A percentile compares a stretch with the other conserved stretches of the same genome.
Evolutionary conservation across 2,888 invertebrate species (phyloP).

Genomic region (Eledona agricola): DNA sequence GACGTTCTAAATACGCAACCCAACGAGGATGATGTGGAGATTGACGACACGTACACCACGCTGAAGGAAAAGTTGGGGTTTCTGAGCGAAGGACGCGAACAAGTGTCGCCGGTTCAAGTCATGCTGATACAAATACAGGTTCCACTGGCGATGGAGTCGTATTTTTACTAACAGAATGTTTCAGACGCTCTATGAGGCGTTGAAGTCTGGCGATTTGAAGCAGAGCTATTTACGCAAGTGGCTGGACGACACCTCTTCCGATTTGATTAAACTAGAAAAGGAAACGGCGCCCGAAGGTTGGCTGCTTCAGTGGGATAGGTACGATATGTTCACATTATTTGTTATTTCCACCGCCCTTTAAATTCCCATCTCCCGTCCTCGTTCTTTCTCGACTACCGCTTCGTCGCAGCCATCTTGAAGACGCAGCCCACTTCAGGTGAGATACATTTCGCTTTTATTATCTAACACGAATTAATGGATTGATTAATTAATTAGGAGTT

Average conservation of each 20-base stretch:
- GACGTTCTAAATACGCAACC: conserved; percentile 43
- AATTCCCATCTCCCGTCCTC: neutral
- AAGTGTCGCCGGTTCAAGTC: conserved; percentile 67
- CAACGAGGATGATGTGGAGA: conserved; percentile 32
- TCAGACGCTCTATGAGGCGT: conserved; percentile 72
- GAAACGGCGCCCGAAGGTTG: conserved; percentile 74
- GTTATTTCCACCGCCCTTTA: conserved; percentile 3
- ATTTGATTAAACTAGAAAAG: conserved; percentile 70
- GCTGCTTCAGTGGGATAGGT: conserved; percentile 80
- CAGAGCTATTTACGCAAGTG: conserved; percentile 69
- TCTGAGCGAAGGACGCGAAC: conserved; percentile 66
- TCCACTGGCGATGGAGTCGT: neutral
- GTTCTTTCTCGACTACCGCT: conserved; percentile 14
- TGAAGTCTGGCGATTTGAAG: conserved; percentile 68
- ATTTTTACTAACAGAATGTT: conserved; percentile 42
- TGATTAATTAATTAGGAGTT: no score
- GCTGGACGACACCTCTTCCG: conserved; percentile 68
- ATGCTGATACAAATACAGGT: conserved; percentile 72
- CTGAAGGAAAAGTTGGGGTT: conserved; percentile 69
- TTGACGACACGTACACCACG: conserved; percentile 61
- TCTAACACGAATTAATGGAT: conserved; percentile 2
- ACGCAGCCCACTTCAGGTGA: conserved; percentile 19
- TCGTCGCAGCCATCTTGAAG: conserved; percentile 13
- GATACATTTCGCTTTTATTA: conserved; percentile 20
- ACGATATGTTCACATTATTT: conserved; percentile 55